A percentile compares a stretch with the other conserved stretches of the same genome.
Evolutionary conservation across 2,113 vertebrate genomes (phyloP).

Genomic region (Anser brachyrhynchus): DNA sequence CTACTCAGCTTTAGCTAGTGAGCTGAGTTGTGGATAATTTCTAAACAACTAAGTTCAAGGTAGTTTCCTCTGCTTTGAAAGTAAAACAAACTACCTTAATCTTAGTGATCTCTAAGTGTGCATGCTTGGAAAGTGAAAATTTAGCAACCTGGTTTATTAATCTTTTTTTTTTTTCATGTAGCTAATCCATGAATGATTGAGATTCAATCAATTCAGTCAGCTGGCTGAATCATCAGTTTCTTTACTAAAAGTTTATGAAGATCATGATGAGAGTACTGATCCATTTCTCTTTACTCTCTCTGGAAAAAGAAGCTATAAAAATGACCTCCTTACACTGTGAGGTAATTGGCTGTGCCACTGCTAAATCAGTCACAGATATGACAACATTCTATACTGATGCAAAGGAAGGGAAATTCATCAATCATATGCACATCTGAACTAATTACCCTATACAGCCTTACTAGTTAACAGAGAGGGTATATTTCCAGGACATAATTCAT

Average conservation of each 20-base stretch:
- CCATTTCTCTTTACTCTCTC: background rate
- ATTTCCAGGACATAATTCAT: background rate
- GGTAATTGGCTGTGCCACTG: background rate
- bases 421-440: background rate
- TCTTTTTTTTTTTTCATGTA: slow-evolving; percentile 41
- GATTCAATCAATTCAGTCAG: slow-evolving; percentile 3
- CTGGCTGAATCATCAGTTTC: slow-evolving; percentile 26
- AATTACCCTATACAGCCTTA: background rate
- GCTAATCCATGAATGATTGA: background rate
- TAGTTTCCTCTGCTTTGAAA: background rate
- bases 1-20: background rate
- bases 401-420: background rate
- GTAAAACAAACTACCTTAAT: background rate
- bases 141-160: background rate
- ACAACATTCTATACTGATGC: background rate
- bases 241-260: background rate
- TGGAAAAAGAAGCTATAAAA: background rate
- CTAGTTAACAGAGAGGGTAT: background rate
- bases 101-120: background rate
- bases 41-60: background rate
- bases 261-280: background rate
- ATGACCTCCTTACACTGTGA: background rate
- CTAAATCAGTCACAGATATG: background rate
- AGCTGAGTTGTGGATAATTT: background rate
- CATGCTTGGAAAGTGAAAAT: slow-evolving; percentile 11